phyloP scores from a whole-genome alignment of 2,797 vertebrate species.

The Pangasius sanitwongsei region DNA sequence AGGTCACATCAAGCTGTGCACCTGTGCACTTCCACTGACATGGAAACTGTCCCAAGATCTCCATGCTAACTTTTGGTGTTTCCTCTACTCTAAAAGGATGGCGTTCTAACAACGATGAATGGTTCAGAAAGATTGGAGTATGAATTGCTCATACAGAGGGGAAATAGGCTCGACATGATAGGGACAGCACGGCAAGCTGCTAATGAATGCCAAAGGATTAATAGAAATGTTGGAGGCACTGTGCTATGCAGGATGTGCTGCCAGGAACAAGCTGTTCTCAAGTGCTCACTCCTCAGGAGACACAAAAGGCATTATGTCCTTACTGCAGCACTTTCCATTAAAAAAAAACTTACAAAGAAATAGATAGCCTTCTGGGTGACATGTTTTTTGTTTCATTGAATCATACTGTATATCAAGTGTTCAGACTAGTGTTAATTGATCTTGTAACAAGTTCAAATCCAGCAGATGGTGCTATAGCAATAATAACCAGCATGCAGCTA shows the following conservation, averaged over 20 bases:
- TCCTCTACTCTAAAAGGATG: neutral
- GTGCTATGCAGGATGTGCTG: neutral
- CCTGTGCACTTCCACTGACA: too few species aligned
- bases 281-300: neutral
- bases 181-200: neutral
- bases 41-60: neutral
- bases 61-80: neutral
- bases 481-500: neutral
- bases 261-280: neutral
- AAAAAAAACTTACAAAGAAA: too few species aligned
- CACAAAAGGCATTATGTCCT: neutral
- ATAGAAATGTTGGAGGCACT: neutral
- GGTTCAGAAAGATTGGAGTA: neutral
- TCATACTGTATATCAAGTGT: neutral
- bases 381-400: neutral
- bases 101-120: neutral
- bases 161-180: neutral
- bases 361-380: too few species aligned
- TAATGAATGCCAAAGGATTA: neutral
- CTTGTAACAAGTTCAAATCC: neutral
- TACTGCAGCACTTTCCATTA: neutral
- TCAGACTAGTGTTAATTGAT: neutral
- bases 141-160: neutral
- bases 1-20: neutral
- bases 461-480: conserved; percentile 29